These are phyloP conservation scores for Podarcis cretensis DNA, from an alignment of 2,113 vertebrate genomes.

Conservation along the genomic window DNA sequence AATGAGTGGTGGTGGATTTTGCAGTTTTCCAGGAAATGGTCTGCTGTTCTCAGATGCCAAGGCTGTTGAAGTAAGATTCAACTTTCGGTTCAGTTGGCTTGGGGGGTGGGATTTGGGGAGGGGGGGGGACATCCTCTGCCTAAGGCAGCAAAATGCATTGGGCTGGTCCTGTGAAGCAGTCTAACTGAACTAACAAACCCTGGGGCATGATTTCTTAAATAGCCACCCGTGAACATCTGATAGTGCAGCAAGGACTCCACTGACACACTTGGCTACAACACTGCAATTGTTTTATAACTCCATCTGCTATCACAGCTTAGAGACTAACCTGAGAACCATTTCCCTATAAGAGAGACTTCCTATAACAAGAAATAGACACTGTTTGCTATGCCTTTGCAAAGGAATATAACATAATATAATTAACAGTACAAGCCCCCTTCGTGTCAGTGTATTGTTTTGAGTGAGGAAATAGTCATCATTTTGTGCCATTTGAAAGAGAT, in stretches of 20 bases:
- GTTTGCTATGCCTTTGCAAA: neutral
- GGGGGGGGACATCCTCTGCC: too few species aligned
- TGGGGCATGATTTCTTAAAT: neutral
- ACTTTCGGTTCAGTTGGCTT: too few species aligned
- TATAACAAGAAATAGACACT: neutral
- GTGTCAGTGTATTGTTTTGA: neutral
- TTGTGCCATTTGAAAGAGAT: neutral
- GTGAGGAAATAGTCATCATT: too few species aligned
- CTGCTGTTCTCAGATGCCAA: too few species aligned
- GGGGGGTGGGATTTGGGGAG: too few species aligned
- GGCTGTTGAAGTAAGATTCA: too few species aligned
- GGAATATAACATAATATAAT: neutral
- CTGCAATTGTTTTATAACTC: neutral
- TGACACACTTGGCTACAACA: neutral
- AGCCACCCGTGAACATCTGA: neutral
- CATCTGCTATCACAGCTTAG: neutral
- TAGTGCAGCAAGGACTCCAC: neutral
- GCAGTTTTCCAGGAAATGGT: neutral
- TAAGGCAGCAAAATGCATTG: too few species aligned
- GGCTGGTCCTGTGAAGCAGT: neutral
- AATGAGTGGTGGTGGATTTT: neutral
- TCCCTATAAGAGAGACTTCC: neutral
- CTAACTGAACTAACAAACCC: neutral
- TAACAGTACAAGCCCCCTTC: neutral
- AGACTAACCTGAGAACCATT: neutral